A percentile compares a stretch with the other conserved stretches of the same genome.
Evolutionary conservation across 2,113 vertebrate genomes (phyloP).

Genomic region (Melanerpes formicivorus): DNA sequence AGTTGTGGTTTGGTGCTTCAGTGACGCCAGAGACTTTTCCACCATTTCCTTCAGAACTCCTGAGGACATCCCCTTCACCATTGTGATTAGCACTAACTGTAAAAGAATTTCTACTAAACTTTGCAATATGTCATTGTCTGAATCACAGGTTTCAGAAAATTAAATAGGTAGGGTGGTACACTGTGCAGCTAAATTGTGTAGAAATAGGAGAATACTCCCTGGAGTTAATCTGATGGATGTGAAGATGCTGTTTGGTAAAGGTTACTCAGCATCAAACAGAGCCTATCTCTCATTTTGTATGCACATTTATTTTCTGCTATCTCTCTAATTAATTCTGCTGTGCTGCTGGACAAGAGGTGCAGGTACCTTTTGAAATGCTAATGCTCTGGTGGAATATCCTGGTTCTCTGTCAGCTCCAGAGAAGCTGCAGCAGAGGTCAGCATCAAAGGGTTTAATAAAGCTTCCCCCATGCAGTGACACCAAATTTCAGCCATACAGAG

Average conservation of each 20-base stretch:
- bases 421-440: constrained; percentile 22
- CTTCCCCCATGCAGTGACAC: background rate
- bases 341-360: background rate
- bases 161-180: background rate
- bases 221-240: background rate
- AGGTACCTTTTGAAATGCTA: constrained; percentile 53
- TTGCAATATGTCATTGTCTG: background rate
- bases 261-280: background rate
- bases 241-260: background rate
- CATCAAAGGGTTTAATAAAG: background rate
- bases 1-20: background rate
- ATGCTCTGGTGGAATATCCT: background rate
- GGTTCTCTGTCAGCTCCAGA: background rate
- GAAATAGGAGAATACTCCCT: background rate
- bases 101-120: background rate
- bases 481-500: background rate
- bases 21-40: background rate
- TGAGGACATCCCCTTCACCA: background rate
- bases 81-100: background rate
- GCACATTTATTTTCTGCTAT: constrained; percentile 21
- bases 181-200: background rate
- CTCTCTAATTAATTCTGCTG: constrained; percentile 35
- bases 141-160: background rate
- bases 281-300: background rate
- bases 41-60: background rate